A percentile compares a stretch with the other conserved stretches of the same genome.
Evolutionary conservation across 2,888 invertebrate species (phyloP).

Genomic region (Monopis laevigella): DNA sequence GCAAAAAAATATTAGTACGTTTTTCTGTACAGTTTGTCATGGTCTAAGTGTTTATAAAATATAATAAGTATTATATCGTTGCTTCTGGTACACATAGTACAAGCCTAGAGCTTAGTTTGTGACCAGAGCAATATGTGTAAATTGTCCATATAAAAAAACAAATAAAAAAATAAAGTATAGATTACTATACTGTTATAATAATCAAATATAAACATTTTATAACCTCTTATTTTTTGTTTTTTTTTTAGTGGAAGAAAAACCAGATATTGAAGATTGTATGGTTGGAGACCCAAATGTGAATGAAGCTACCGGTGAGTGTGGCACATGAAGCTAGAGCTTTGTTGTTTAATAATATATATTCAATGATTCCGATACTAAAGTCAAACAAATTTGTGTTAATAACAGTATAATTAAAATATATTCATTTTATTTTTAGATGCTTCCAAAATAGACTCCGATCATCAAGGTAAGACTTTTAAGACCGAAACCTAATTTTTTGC

Average conservation of each 20-base stretch:
- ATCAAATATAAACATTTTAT: too few species aligned
- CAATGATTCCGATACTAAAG: neutral
- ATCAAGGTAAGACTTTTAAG: constrained; percentile 8
- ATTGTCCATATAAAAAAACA: too few species aligned
- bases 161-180: too few species aligned
- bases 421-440: constrained; percentile 3
- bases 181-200: too few species aligned
- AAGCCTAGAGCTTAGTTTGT: too few species aligned
- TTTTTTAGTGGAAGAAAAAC: constrained; percentile 12
- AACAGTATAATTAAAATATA: neutral
- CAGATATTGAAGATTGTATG: constrained; percentile 5
- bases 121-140: too few species aligned
- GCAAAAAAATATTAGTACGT: too few species aligned
- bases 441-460: neutral
- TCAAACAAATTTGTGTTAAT: neutral
- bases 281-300: neutral
- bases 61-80: too few species aligned
- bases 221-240: too few species aligned
- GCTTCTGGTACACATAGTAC: too few species aligned
- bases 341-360: constrained; percentile 2
- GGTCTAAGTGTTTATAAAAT: too few species aligned
- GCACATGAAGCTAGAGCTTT: neutral
- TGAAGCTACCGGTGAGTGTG: constrained; percentile 7
- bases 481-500: neutral
- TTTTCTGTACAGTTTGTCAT: too few species aligned